Evolutionary conservation across 2,797 vertebrate genomes (phyloP).

Genomic region (Yasuhikotakia modesta): DNA sequence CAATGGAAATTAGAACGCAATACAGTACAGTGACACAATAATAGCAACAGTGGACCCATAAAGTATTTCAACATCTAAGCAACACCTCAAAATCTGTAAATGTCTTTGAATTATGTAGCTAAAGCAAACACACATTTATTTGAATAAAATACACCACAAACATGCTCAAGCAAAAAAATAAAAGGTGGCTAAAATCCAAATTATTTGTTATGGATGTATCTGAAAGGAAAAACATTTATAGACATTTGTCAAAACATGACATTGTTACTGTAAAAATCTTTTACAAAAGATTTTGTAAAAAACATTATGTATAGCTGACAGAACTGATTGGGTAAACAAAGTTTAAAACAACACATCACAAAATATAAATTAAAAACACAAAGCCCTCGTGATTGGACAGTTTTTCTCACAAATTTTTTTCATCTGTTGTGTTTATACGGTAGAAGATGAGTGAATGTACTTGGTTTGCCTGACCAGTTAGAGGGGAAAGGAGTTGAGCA

Average conservation of each 20-base stretch:
- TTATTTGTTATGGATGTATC: too few species aligned
- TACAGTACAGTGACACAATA: not conserved
- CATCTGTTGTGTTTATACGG: constrained; percentile 7
- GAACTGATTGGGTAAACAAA: not conserved
- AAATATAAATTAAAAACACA: not conserved
- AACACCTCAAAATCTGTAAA: too few species aligned
- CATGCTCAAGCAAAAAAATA: too few species aligned
- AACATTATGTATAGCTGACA: not conserved
- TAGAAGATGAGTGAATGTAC: not conserved
- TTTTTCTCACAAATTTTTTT: not conserved
- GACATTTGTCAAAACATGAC: too few species aligned
- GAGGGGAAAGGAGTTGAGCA: constrained; percentile 38
- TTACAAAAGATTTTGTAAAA: not conserved
- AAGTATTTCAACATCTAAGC: not conserved
- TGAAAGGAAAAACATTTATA: too few species aligned
- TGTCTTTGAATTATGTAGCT: too few species aligned
- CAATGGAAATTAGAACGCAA: not conserved
- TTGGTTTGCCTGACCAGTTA: constrained; percentile 22
- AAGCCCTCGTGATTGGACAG: not conserved
- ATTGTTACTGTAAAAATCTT: not conserved
- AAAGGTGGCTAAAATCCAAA: too few species aligned
- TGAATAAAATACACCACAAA: too few species aligned
- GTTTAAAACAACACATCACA: not conserved
- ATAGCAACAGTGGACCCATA: not conserved
- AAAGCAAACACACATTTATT: too few species aligned